Percentiles rank a stretch among this genome's conserved stretches.
Conservation (phyloP, 2,113 vertebrate genomes). For the Symphodus melops region DNA sequence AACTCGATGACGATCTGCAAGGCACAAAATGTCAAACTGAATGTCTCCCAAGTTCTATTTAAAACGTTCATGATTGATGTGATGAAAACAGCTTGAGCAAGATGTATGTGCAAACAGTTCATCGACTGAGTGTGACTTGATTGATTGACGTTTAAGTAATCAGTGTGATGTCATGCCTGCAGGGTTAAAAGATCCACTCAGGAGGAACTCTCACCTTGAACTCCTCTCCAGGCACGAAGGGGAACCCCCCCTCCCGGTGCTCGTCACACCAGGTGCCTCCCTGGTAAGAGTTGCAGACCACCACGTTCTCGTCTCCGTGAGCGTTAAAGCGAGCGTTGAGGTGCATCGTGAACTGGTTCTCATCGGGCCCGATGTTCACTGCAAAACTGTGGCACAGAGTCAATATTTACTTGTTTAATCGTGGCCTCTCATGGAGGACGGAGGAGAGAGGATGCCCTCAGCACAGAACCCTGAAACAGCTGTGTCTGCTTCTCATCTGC, state of each 20-base stretch:
- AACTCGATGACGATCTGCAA: conserved; percentile 75
- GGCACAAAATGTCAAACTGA: not conserved
- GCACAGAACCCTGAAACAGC: not conserved
- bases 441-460: not conserved
- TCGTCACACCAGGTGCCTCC: conserved; percentile 79
- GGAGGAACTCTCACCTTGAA: conserved; percentile 69
- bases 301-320: conserved; percentile 70
- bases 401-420: not conserved
- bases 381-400: conserved; percentile 69
- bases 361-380: conserved; percentile 74
- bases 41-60: not conserved
- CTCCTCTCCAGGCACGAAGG: conserved; percentile 76
- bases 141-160: too few species aligned
- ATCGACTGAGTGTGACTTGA: not conserved
- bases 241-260: conserved; percentile 71
- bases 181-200: too few species aligned
- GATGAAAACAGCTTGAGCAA: not conserved
- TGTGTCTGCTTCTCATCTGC: not conserved
- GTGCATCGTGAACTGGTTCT: conserved; percentile 76
- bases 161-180: too few species aligned
- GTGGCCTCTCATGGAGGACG: too few species aligned
- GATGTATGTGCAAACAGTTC: not conserved
- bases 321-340: conserved; percentile 81
- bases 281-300: conserved; percentile 83
- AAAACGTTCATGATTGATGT: not conserved